Evolutionary conservation across 1,140 invertebrate species (phyloP).

Genomic region (Triops cancriformis): DNA sequence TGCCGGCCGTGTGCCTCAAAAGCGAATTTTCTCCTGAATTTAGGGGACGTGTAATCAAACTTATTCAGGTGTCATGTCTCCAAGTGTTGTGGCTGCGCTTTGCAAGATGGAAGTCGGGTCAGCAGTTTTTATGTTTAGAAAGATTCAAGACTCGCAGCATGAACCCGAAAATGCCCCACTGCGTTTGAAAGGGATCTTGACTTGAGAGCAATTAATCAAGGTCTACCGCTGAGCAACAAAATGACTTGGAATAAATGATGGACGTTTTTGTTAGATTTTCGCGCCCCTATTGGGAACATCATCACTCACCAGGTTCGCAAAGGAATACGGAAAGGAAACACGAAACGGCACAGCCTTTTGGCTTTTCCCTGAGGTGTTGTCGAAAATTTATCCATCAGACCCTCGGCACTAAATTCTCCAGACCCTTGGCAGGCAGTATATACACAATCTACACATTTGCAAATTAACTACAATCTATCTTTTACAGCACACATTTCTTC

Average conservation of each 20-base stretch:
- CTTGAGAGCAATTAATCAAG: conserved; percentile 10
- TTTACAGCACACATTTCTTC: too few relatives aligned
- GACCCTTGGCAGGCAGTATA: too few relatives aligned
- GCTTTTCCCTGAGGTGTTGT: background rate
- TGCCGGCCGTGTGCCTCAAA: background rate
- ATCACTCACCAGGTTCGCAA: background rate
- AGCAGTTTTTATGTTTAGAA: conserved; percentile 3
- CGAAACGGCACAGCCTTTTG: background rate
- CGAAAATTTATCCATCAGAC: background rate
- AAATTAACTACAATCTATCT: too few relatives aligned
- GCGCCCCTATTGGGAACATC: conserved; percentile 3
- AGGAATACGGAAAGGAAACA: background rate
- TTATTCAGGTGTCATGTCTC: background rate
- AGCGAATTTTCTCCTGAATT: background rate
- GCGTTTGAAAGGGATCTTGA: conserved; percentile 4
- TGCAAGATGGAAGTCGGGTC: background rate
- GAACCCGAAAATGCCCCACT: conserved; percentile 8
- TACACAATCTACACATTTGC: too few relatives aligned
- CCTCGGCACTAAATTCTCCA: too few relatives aligned
- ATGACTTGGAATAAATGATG: conserved; percentile 11
- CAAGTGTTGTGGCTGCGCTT: background rate
- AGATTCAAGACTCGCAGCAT: background rate
- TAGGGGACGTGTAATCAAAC: conserved; percentile 5
- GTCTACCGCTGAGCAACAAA: conserved; percentile 9
- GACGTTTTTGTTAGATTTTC: background rate